Evolutionary conservation across 2,113 vertebrate genomes (phyloP), one percentile per base, ranked within the genome.

Genomic region (Bagarius yarrelli): DNA sequence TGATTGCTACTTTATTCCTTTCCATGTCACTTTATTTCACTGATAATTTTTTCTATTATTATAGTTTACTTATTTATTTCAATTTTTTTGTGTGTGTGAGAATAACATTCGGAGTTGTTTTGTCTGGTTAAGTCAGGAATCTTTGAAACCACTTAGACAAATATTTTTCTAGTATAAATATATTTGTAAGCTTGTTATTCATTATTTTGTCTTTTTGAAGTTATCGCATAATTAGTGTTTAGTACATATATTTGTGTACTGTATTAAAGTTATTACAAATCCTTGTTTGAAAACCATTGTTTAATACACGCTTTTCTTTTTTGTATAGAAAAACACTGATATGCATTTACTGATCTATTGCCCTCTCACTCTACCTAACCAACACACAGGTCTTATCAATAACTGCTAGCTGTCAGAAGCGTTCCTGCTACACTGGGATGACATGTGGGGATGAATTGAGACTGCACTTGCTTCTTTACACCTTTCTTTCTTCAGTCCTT

Each of bases 381-480:
- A 50, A 36, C 57, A 66, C 60, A 70, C 71, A 36, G 64, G 19
- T 47, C 71, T 76, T 70, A 61, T 85, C 80, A 84, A 78, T 74
- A 66, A 40, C 73, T 55, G 80, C 72, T 67, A 56, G 18, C 12
- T 19, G 69, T 83, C 23, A 44, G 82, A 84, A 77, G 50, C 53
- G n/a, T 64, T 59, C 32, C 47, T 19, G 53, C 72, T 73, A 73
- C 75, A 70, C 72, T 56, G 32, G 57, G 73, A 60, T 70, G 76
- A 82, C 40, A 72, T 57, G 64, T 72, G 60, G 30, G 11, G 66
- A 66, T 84, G 78, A 84, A 84, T 30, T 64, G 79, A 84, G 56
- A 81, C 74, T n/a, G n/a, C 72, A 53, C 60, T 71, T 57, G 16
- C 47, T 27, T 13, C 11, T 82, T 78, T 81, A 71, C 53, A 72